These are phyloP conservation scores for Germaria angustata DNA, from an alignment of 2,888 invertebrate species.

Conservation along the genomic window DNA sequence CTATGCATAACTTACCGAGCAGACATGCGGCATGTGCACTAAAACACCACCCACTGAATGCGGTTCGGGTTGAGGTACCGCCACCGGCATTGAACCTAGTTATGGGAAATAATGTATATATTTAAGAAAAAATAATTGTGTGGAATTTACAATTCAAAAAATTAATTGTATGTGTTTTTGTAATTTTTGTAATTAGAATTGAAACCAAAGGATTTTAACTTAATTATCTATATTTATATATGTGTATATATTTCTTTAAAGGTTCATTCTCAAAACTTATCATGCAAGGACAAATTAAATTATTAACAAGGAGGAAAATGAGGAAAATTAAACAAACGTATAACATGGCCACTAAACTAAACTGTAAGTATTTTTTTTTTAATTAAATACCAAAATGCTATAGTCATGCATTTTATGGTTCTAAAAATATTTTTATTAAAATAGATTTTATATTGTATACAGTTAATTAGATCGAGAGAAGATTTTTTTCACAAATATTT, in stretches of 20 bases:
- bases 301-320: background rate
- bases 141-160: too few species aligned
- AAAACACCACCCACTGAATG: constrained; percentile 91
- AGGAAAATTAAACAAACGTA: background rate
- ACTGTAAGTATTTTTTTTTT: constrained; percentile 20
- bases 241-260: constrained; percentile 27
- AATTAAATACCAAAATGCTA: constrained; percentile 12
- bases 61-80: constrained; percentile 84
- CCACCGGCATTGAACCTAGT: constrained; percentile 81
- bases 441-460: constrained; percentile 38
- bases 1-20: constrained; percentile 81
- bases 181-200: background rate
- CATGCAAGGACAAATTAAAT: constrained; percentile 54
- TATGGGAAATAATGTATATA: constrained; percentile 7
- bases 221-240: background rate
- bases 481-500: too few species aligned
- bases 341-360: constrained; percentile 11
- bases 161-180: background rate
- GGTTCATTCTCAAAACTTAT: constrained; percentile 57
- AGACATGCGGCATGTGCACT: constrained; percentile 95
- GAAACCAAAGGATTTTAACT: background rate
- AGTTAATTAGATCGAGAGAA: background rate
- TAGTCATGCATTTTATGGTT: constrained; percentile 38
- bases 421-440: background rate
- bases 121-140: background rate